Evolutionary conservation across 2,888 invertebrate genomes (phyloP), one percentile per base, ranked within the genome.

Genomic region (Rhopalosiphum nymphaeae): DNA sequence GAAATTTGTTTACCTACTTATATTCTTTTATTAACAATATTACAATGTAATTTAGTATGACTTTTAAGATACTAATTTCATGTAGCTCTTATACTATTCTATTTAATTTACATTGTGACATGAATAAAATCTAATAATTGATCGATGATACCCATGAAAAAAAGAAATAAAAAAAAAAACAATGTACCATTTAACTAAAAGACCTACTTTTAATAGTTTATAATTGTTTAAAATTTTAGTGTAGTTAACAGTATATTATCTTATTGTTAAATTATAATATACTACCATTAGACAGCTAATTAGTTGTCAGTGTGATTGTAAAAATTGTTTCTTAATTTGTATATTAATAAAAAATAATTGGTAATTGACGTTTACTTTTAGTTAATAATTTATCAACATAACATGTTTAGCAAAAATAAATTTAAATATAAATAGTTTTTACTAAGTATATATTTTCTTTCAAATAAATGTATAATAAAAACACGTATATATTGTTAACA

Each of bases 321-420:
- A 67, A n/a, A n/a, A 67, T n/a, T 67, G n/a, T 67, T 67, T 67
- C 67, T 67, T 67, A 67, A 67, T n/a, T n/a, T 67, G n/a, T n/a
- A n/a, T 67, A 67, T 29, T 61, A 29, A n/a, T n/a, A n/a, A 67
- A n/a, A n/a, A 46, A 46, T 46, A 46, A 46, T 46, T 7, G 13
- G 61, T 67, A 67, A 67, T 67, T 13, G n/a, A 67, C 29, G 61
- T 67, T 61, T n/a, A 67, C 61, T 11, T 13, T 11, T n/a, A 61
- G 13, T 67, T 67, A 67, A 67, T n/a, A n/a, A 67, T 13, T 67
- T 67, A 67, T n/a, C n/a, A 16, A 67, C n/a, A 67, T 5, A n/a
- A 67, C 67, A 13, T 67, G 16, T 67, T 67, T 67, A 67, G 67
- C n/a, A 36, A 11, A n/a, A 61, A 61, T n/a, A 0, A 61, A 61